Base-by-base conservation (phyloP, 1,140 invertebrate genomes). In the Rhizoglyphus robini region DNA sequence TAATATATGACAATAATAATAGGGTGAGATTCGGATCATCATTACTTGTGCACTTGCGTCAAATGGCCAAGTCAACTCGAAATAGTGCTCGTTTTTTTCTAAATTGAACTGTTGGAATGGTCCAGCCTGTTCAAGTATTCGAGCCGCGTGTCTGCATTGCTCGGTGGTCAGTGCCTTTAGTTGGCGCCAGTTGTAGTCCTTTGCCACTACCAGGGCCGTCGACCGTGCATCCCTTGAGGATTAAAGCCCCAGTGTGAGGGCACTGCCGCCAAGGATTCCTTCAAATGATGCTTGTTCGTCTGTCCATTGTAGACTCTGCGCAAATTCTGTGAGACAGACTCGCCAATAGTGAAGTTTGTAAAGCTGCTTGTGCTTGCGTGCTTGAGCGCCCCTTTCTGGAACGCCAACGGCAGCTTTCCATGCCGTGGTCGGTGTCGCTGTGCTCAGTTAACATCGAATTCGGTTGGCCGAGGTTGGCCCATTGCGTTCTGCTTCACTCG, bases 1-100 rank as follows among this genome's bases (percentile, higher is more conserved):
- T 54, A 54, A 54, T 54, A 54, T 27, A 54, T 54, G 51, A 32
- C 31, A 54, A 32, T 20, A 20, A 54, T 54, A 54, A 54, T 23
- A 54, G 51, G 51, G 41, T 15, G 41, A 46, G 41, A 46, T 46
- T 46, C 41, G 23, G 41, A 46, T 46, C 41, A 46, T 46, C 41
- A 23, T 46, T 46, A 15, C 23, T 46, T 15, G 15, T 46, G 41
- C n/a, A n/a, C n/a, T n/a, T n/a, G n/a, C n/a, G n/a, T n/a, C n/a
- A n/a, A n/a, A n/a, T n/a, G n/a, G n/a, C n/a, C n/a, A n/a, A n/a
- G n/a, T n/a, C n/a, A n/a, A n/a, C n/a, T 46, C 41, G 15, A 46
- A 46, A 46, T 46, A 15, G 51, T 32, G 8, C 31, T 54, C 23
- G 8, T 27, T 27, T 54, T 54, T 27, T 54, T 54, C 15, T 54